A percentile compares a stretch with the other conserved stretches of the same genome.
These are phyloP conservation scores for Trididemnum nubilum DNA, from an alignment of 23 tunicate species.

Conservation along the genomic window DNA sequence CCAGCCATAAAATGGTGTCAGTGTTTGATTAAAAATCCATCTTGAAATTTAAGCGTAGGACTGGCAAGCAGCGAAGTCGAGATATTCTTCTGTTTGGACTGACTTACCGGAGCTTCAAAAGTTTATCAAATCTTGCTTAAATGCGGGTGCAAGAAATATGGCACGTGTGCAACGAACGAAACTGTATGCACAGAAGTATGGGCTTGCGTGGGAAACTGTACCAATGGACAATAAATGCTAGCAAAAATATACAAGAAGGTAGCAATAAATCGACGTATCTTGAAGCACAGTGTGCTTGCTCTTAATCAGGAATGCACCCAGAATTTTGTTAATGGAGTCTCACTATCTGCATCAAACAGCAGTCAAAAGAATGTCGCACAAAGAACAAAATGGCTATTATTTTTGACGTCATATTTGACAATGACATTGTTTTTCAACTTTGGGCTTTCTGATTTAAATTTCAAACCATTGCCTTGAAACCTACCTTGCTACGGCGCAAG, in stretches of 20 bases:
- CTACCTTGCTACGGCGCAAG: background rate
- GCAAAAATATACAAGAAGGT: background rate
- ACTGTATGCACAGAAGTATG: background rate
- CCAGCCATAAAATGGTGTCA: background rate
- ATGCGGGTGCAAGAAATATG: background rate
- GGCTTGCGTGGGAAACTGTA: background rate
- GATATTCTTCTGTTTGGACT: background rate
- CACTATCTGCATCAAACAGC: background rate
- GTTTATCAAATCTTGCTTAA: background rate
- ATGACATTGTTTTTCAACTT: background rate
- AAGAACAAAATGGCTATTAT: background rate
- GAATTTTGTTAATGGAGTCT: background rate
- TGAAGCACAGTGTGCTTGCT: background rate
- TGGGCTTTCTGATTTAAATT: background rate
- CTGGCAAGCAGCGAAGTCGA: background rate
- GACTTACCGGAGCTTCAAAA: background rate
- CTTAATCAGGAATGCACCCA: background rate
- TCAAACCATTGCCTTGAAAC: background rate
- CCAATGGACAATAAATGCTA: background rate
- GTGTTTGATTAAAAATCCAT: background rate
- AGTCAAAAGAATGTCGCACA: background rate
- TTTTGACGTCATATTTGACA: background rate
- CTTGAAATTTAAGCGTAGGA: background rate
- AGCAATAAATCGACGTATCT: background rate
- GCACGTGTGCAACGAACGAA: background rate